Percentiles rank a stretch among this genome's conserved stretches.
These are phyloP conservation scores for Phyllotis vaccarum DNA, from an alignment of 2,797 vertebrate genomes.

Conservation along the genomic window DNA sequence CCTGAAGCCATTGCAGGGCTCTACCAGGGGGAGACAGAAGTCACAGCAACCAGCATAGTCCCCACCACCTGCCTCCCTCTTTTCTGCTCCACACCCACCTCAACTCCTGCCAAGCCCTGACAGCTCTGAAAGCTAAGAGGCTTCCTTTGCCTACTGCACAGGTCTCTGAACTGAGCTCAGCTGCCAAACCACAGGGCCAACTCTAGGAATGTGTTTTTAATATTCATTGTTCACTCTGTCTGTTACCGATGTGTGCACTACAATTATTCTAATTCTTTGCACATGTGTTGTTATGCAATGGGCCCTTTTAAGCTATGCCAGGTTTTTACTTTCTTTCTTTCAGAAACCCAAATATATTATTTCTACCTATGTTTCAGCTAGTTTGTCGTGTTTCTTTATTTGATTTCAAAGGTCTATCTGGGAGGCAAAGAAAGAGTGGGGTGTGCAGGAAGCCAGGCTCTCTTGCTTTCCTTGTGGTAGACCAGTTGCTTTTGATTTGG, in stretches of 20 bases:
- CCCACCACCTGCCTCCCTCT: background rate
- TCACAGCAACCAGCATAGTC: conserved; percentile 29
- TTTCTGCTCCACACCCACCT: conserved; percentile 29
- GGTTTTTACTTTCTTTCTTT: conserved; percentile 76
- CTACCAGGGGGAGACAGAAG: conserved; percentile 53
- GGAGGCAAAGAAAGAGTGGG: conserved; percentile 77
- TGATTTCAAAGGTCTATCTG: conserved; percentile 84
- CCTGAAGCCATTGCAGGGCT: conserved; percentile 64
- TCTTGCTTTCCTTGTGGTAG: conserved; percentile 67
- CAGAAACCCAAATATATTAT: conserved; percentile 85
- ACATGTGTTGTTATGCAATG: conserved; percentile 88
- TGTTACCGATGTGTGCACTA: conserved; percentile 85
- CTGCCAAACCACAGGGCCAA: conserved; percentile 81
- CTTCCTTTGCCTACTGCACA: conserved; percentile 58
- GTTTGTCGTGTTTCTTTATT: conserved; percentile 80
- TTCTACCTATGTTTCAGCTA: conserved; percentile 88
- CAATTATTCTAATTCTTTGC: conserved; percentile 89
- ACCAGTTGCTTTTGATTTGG: conserved; percentile 83
- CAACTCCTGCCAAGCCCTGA: conserved; percentile 64
- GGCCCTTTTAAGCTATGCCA: conserved; percentile 88
- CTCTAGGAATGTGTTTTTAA: conserved; percentile 86
- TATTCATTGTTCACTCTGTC: conserved; percentile 86
- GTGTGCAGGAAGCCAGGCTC: conserved; percentile 64
- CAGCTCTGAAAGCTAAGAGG: conserved; percentile 65
- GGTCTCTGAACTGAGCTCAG: conserved; percentile 64